A percentile compares a stretch with the other conserved stretches of the same genome.
phyloP scores from a whole-genome alignment of 2,797 vertebrate species.

The Alosa sapidissima region DNA sequence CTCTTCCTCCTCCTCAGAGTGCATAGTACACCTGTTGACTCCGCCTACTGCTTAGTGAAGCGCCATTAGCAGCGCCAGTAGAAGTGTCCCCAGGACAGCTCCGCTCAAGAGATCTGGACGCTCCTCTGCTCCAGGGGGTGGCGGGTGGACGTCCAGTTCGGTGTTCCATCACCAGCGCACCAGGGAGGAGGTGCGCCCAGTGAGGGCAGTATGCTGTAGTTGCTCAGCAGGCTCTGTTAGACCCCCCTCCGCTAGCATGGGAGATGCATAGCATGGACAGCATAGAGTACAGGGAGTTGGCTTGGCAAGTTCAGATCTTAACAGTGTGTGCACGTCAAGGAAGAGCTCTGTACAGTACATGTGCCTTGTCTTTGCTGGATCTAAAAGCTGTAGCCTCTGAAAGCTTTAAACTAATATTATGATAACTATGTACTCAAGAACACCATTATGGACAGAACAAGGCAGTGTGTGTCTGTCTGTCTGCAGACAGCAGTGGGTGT shows the following conservation, averaged over 20 bases:
- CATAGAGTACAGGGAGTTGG: too few species aligned
- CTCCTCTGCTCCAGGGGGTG: background rate
- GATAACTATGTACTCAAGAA: background rate
- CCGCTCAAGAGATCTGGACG: background rate
- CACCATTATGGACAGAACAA: background rate
- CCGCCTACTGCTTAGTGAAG: background rate
- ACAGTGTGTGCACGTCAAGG: too few species aligned
- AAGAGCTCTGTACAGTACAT: too few species aligned
- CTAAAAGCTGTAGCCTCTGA: too few species aligned
- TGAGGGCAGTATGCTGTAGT: background rate
- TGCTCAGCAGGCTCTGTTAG: background rate
- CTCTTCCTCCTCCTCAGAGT: too few species aligned
- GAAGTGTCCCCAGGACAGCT: background rate
- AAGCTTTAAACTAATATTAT: background rate
- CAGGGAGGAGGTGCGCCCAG: background rate
- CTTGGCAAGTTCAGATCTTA: too few species aligned
- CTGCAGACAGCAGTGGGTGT: conserved; percentile 3
- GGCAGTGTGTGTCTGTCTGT: background rate
- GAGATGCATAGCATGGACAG: background rate
- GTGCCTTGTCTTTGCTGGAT: too few species aligned
- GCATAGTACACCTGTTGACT: background rate
- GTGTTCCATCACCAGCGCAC: background rate
- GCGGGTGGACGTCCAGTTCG: background rate
- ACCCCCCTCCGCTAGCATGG: background rate
- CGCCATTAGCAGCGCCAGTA: background rate